Conservation (phyloP, 2,113 vertebrate species). For the Morone chrysops region DNA sequence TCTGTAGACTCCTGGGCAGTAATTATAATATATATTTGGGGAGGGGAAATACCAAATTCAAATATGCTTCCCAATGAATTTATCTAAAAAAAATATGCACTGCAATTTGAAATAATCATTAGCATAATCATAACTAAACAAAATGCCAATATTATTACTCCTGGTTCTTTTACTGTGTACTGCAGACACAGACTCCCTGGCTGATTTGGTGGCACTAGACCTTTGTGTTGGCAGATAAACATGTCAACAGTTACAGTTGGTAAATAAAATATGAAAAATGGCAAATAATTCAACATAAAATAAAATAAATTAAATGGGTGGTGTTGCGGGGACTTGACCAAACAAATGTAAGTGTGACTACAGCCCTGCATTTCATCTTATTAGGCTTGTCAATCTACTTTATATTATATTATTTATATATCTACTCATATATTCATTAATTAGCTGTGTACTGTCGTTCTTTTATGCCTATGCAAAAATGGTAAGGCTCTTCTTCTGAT, state of each 20-base stretch:
- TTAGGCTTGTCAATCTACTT: neutral
- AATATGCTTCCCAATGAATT: no score
- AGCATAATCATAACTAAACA: no score
- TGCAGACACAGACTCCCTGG: no score
- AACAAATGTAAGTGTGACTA: neutral
- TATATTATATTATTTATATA: neutral
- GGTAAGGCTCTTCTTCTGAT: no score
- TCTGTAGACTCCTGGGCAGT: no score
- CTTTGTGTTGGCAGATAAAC: neutral
- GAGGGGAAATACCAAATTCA: no score
- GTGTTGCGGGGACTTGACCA: neutral
- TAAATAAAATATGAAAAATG: neutral
- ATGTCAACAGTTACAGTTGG: neutral
- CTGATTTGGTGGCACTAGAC: neutral
- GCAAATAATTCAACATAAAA: neutral
- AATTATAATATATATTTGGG: no score
- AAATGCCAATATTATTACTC: no score
- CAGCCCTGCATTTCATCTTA: neutral
- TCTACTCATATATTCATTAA: neutral
- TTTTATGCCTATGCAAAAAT: neutral
- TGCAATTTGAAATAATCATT: no score
- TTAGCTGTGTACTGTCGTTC: neutral
- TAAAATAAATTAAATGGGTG: neutral
- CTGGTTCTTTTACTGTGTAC: no score
- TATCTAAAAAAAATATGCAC: no score